These are phyloP conservation scores for Brachionus manjavacas DNA, from an alignment of 1,140 invertebrate species.

Conservation along the genomic window DNA sequence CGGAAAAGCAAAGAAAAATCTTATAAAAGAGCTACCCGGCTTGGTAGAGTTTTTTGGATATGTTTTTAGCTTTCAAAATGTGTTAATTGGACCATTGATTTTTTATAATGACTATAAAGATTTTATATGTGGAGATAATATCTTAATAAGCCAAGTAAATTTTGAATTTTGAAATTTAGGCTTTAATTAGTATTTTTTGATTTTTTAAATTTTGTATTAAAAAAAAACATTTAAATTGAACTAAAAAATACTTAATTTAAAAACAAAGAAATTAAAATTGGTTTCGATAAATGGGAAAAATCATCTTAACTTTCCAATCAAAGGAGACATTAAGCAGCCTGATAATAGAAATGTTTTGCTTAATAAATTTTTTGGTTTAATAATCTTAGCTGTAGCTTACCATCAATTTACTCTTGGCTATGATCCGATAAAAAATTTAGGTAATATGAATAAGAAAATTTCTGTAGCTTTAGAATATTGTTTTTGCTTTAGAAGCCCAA, in stretches of 20 bases:
- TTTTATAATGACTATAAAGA: conserved; percentile 43
- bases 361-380: background rate
- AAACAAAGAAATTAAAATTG: background rate
- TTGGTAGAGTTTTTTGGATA: background rate
- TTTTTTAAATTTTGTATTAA: background rate
- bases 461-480: no score
- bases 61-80: conserved; percentile 16
- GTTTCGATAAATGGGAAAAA: background rate
- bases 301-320: background rate
- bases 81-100: conserved; percentile 42
- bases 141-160: background rate
- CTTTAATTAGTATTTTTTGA: no score
- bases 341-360: background rate
- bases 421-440: background rate
- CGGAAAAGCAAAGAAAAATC: background rate
- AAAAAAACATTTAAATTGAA: no score
- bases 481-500: background rate
- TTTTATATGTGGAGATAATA: conserved; percentile 39
- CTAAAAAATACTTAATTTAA: no score
- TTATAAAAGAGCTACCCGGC: background rate
- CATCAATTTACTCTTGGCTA: background rate
- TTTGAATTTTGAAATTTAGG: background rate
- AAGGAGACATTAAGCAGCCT: background rate
- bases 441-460: background rate
- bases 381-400: background rate